These are phyloP conservation scores for Papilio machaon DNA, from an alignment of 1,140 invertebrate genomes.

Conservation along the genomic window DNA sequence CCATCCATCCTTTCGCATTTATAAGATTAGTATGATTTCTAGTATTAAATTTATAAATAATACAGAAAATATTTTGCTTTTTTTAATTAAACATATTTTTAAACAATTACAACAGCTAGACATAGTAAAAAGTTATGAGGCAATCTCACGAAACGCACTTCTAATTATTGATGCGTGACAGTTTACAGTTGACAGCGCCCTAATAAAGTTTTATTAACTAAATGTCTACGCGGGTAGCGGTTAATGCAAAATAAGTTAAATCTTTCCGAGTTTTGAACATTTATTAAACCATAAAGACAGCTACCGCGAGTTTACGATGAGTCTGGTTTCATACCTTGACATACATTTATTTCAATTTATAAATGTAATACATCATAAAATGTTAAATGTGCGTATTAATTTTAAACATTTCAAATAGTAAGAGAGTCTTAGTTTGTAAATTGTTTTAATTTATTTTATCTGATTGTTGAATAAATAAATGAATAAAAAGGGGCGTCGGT, in stretches of 20 bases:
- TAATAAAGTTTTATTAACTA: constrained; percentile 37
- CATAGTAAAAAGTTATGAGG: neutral
- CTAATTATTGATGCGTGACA: constrained; percentile 27
- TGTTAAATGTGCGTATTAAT: neutral
- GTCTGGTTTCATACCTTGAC: constrained; percentile 12
- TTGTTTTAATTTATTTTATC: neutral
- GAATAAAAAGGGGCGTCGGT: too few relatives aligned
- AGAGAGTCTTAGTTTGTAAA: neutral
- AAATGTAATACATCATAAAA: constrained; percentile 14
- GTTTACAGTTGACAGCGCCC: constrained; percentile 19
- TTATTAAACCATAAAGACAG: constrained; percentile 23
- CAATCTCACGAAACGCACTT: neutral
- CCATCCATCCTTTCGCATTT: too few relatives aligned
- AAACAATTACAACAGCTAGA: neutral
- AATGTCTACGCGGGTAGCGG: constrained; percentile 12
- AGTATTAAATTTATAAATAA: too few relatives aligned
- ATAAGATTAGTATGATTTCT: too few relatives aligned
- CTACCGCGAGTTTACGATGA: constrained; percentile 22
- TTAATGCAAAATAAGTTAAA: constrained; percentile 17
- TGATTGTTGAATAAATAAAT: neutral
- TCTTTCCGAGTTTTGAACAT: constrained; percentile 1
- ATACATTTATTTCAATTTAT: constrained; percentile 16
- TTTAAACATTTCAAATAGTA: neutral
- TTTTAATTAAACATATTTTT: too few relatives aligned
- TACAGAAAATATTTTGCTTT: too few relatives aligned